A percentile compares a stretch with the other conserved stretches of the same genome.
Evolutionary conservation across 2,888 invertebrate species (phyloP).

Genomic region (Cheilosia impressa): DNA sequence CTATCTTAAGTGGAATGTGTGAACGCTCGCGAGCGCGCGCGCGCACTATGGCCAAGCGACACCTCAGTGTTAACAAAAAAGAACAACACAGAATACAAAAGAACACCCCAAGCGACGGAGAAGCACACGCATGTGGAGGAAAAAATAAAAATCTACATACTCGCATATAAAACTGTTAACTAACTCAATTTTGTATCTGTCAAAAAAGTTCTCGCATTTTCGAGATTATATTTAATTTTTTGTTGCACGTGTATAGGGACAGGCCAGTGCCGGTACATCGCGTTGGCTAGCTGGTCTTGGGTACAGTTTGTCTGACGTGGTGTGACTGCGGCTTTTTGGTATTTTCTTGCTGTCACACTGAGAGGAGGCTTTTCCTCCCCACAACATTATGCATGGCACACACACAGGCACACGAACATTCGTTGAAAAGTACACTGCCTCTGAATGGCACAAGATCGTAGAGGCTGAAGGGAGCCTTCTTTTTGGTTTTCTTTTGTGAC

Average conservation of each 20-base stretch:
- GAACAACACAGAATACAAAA: conserved; percentile 50
- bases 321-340: conserved; percentile 53
- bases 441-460: conserved; percentile 57
- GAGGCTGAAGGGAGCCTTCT: conserved; percentile 20
- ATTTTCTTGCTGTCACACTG: conserved; percentile 63
- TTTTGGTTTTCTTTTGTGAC: conserved; percentile 44
- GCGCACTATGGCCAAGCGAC: conserved; percentile 67
- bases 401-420: conserved; percentile 11
- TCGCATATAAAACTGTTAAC: conserved; percentile 83
- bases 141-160: conserved; percentile 78
- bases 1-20: conserved; percentile 77
- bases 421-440: conserved; percentile 71
- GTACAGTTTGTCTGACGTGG: conserved; percentile 56
- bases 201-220: conserved; percentile 77
- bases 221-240: conserved; percentile 75
- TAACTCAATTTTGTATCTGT: conserved; percentile 84
- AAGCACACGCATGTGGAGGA: conserved; percentile 58
- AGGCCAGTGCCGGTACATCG: neutral
- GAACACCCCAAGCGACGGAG: conserved; percentile 70
- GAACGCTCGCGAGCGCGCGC: conserved; percentile 47
- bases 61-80: conserved; percentile 28
- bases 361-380: conserved; percentile 66
- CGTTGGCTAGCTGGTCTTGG: conserved; percentile 28
- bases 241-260: conserved; percentile 50
- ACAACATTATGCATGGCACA: conserved; percentile 13